Conservation (phyloP, 2,888 invertebrate species). For the Hypomecis atomaria region DNA sequence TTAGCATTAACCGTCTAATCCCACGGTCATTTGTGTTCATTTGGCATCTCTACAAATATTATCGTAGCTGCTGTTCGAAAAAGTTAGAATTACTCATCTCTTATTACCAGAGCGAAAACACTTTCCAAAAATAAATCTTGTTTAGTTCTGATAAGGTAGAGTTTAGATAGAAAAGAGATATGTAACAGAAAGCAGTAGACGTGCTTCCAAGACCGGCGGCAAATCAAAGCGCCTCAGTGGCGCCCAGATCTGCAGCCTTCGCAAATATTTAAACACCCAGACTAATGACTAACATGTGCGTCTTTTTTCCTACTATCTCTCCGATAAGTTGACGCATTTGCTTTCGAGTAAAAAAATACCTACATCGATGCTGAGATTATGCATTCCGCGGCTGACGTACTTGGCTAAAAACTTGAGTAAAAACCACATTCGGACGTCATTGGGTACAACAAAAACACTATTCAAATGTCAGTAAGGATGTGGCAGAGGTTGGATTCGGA, state of each 20-base stretch:
- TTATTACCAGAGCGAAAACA: background rate
- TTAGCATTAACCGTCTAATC: slow-evolving; percentile 63
- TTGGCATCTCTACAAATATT: slow-evolving; percentile 75
- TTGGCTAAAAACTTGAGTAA: slow-evolving; percentile 18
- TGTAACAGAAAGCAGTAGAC: background rate
- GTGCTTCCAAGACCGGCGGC: slow-evolving; percentile 47
- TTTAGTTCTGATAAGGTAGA: slow-evolving; percentile 4
- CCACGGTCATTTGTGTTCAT: slow-evolving; percentile 82
- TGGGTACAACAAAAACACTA: slow-evolving; percentile 20
- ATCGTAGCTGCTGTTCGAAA: slow-evolving; percentile 73
- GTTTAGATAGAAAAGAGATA: background rate
- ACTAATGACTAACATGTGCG: slow-evolving; percentile 82
- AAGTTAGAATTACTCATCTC: slow-evolving; percentile 2
- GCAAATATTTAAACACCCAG: slow-evolving; percentile 74
- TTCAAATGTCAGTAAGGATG: slow-evolving; percentile 17
- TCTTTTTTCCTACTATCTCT: slow-evolving; percentile 53
- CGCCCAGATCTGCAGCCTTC: slow-evolving; percentile 77
- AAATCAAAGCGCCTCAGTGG: slow-evolving; percentile 63
- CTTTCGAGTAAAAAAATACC: slow-evolving; percentile 45
- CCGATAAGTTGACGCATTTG: slow-evolving; percentile 54
- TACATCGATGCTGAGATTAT: slow-evolving; percentile 27
- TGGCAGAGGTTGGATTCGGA: slow-evolving; percentile 28
- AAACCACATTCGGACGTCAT: slow-evolving; percentile 27
- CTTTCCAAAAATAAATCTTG: background rate
- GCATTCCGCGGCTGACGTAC: slow-evolving; percentile 35